A percentile compares a stretch with the other conserved stretches of the same genome.
Evolutionary conservation across 2,113 vertebrate species (phyloP).

Genomic region (Macrotus californicus): DNA sequence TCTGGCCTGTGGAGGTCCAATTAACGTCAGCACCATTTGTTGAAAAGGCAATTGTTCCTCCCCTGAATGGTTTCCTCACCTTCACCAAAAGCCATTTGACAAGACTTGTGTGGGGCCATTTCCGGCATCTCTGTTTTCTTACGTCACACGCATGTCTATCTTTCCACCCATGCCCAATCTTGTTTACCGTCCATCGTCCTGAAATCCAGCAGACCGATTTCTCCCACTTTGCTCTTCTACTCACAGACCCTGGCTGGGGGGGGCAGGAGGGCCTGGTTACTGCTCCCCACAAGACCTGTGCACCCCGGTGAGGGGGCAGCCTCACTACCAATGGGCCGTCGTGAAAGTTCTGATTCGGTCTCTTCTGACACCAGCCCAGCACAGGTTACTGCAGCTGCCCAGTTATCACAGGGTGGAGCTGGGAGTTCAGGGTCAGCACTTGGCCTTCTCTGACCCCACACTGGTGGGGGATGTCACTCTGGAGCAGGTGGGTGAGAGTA

Average conservation of each 20-base stretch:
- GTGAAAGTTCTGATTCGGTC: background rate
- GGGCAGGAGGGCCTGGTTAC: background rate
- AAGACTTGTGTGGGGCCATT: background rate
- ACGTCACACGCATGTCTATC: background rate
- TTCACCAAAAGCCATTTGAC: background rate
- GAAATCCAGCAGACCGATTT: background rate
- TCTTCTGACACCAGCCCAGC: background rate
- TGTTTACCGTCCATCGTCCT: background rate
- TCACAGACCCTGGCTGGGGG: background rate
- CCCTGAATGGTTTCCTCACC: background rate
- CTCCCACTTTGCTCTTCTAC: background rate
- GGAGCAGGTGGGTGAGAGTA: background rate
- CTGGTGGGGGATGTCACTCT: background rate
- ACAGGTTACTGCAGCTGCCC: background rate
- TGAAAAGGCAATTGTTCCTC: background rate
- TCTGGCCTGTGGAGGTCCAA: background rate
- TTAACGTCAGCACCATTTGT: background rate
- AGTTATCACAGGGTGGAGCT: background rate
- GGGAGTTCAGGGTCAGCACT: background rate
- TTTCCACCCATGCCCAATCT: background rate
- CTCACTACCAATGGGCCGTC: background rate
- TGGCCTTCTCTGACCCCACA: background rate
- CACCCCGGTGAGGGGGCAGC: accelerated
- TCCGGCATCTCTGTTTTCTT: background rate
- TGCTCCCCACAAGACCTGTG: background rate